phyloP scores from a whole-genome alignment of 2,113 vertebrate species.

The Cacatua alba region DNA sequence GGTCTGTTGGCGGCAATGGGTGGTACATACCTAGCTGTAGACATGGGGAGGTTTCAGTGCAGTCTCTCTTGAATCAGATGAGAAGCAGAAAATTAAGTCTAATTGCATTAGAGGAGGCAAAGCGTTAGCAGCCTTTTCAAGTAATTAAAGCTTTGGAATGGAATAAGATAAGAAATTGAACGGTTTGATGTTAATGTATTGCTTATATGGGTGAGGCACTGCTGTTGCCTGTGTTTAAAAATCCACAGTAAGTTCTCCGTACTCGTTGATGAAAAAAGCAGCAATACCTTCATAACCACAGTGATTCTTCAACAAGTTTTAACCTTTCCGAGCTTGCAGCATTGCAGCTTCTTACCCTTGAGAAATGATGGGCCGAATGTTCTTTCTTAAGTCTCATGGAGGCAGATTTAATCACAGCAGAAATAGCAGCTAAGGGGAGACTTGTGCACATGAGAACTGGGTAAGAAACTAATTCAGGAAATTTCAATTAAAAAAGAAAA shows the following conservation, averaged over 20 bases:
- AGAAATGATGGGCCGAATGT: background rate
- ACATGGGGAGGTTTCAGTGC: background rate
- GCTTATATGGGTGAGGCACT: background rate
- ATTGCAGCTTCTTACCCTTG: background rate
- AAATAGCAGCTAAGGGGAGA: background rate
- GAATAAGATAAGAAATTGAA: background rate
- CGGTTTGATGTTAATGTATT: background rate
- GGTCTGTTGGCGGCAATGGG: background rate
- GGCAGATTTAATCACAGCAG: background rate
- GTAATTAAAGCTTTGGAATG: conserved; percentile 18
- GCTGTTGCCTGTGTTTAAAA: background rate
- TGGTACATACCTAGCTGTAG: background rate
- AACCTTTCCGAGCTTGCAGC: background rate
- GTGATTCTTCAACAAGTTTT: background rate
- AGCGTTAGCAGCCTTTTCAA: conserved; percentile 20
- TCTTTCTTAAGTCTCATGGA: background rate
- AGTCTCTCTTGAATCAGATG: background rate
- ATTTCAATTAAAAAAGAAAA: background rate
- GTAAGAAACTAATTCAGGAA: background rate
- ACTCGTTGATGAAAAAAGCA: background rate
- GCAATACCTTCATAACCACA: background rate
- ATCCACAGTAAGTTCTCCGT: background rate
- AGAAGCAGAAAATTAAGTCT: background rate
- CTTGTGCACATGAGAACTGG: background rate
- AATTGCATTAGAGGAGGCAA: background rate